A percentile compares a stretch with the other conserved stretches of the same genome.
Evolutionary conservation across 2,113 vertebrate species (phyloP).

Genomic region (Sclerurus mexicanus): DNA sequence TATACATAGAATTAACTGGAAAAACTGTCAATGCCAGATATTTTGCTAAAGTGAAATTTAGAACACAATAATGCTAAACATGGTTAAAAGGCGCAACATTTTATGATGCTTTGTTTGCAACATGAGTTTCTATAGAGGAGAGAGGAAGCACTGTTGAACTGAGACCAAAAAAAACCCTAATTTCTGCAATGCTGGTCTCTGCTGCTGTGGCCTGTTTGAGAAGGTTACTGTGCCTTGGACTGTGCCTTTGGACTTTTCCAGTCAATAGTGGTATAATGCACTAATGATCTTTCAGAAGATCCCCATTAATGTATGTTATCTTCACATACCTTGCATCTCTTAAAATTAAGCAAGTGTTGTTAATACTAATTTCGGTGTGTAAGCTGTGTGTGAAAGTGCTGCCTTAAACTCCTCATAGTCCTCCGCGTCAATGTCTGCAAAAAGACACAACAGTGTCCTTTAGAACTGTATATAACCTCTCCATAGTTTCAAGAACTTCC

Average conservation of each 20-base stretch:
- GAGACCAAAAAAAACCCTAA: not conserved
- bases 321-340: not conserved
- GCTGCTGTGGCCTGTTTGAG: not conserved
- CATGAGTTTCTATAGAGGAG: not conserved
- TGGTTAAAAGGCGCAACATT: not conserved
- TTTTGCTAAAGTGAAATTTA: not conserved
- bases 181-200: not conserved
- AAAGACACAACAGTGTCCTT: not conserved
- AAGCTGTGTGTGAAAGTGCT: not conserved
- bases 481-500: not conserved
- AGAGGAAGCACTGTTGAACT: not conserved
- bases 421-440: not conserved
- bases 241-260: not conserved
- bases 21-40: not conserved
- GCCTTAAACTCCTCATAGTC: not conserved
- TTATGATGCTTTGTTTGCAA: not conserved
- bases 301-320: not conserved
- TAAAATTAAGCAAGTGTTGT: not conserved
- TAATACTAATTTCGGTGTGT: not conserved
- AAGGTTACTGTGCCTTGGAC: not conserved
- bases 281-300: not conserved
- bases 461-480: not conserved
- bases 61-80: not conserved
- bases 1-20: not conserved
- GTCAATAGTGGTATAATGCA: not conserved